Evolutionary conservation across 2,113 vertebrate genomes (phyloP).

Genomic region (Pterocles orientalis): DNA sequence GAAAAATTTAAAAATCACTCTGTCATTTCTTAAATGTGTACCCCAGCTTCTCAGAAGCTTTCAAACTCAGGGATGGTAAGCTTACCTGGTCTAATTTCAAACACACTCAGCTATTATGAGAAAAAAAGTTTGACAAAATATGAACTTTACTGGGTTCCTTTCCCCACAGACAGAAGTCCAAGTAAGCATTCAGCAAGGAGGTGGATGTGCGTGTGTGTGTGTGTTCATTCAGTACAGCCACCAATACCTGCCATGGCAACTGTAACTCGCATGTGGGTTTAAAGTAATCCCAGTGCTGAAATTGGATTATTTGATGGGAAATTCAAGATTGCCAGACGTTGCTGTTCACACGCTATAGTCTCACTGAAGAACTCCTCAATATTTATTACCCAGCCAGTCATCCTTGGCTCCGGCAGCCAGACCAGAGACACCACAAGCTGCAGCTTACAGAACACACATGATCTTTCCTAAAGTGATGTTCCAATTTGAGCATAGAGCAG

Average conservation of each 20-base stretch:
- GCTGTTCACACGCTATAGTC: background rate
- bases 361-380: background rate
- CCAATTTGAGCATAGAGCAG: background rate
- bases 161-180: background rate
- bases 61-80: background rate
- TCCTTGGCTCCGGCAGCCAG: background rate
- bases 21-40: background rate
- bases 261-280: background rate
- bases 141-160: background rate
- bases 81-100: background rate
- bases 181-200: background rate
- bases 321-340: background rate
- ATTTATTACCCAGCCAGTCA: background rate
- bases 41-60: background rate
- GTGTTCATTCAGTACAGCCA: background rate
- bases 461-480: background rate
- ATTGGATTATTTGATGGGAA: background rate
- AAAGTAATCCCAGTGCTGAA: background rate
- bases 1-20: background rate
- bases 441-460: background rate
- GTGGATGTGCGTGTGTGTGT: rapidly evolving
- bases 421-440: background rate
- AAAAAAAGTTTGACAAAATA: background rate
- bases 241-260: background rate
- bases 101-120: background rate